A percentile compares a stretch with the other conserved stretches of the same genome.
These are phyloP conservation scores for Rhogogaster chlorosoma DNA, from an alignment of 2,888 invertebrate genomes.

Conservation along the genomic window DNA sequence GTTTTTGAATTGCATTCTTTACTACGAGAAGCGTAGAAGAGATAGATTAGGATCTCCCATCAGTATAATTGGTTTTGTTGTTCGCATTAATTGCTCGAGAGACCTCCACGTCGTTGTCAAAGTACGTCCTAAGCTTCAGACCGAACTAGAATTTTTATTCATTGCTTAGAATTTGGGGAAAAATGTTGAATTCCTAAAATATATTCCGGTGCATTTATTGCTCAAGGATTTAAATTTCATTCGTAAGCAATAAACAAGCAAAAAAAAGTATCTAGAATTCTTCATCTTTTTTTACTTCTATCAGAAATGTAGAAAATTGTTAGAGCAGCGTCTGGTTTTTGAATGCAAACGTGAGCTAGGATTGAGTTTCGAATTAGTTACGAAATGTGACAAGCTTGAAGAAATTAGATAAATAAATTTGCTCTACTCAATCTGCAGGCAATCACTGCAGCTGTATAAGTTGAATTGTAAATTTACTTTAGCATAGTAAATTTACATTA, in stretches of 20 bases:
- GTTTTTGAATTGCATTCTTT: not conserved
- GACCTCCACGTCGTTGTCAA: not conserved
- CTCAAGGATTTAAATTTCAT: not conserved
- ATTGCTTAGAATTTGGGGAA: not conserved
- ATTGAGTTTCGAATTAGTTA: not conserved
- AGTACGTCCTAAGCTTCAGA: not conserved
- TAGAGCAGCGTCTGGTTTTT: not conserved
- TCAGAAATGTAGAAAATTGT: not conserved
- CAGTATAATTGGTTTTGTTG: not conserved
- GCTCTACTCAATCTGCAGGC: not conserved
- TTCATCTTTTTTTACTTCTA: not conserved
- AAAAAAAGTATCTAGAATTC: not conserved
- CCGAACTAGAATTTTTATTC: not conserved
- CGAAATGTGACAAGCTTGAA: not conserved
- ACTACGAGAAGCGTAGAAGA: not conserved
- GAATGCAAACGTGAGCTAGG: not conserved
- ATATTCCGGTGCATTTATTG: not conserved
- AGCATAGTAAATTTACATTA: too few relatives aligned
- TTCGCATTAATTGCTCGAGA: not conserved
- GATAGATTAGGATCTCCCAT: not conserved
- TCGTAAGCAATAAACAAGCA: not conserved
- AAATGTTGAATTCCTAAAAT: not conserved
- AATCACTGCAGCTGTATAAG: not conserved
- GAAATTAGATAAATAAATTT: not conserved
- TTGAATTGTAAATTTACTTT: not conserved